Conservation (phyloP, 2,797 vertebrate species). For the Salmo trutta region DNA sequence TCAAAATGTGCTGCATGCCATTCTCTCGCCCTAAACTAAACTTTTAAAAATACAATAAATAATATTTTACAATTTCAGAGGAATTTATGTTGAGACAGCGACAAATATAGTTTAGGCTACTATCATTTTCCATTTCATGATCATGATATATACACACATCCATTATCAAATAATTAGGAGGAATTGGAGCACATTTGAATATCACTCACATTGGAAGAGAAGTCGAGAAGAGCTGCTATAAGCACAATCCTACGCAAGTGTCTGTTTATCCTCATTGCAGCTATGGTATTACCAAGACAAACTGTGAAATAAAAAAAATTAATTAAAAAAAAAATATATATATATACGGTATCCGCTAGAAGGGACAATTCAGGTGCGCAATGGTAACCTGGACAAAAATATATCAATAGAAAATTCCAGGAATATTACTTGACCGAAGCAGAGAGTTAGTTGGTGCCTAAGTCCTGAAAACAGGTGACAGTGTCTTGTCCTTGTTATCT, state of each 20-base stretch:
- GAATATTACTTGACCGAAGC: not conserved
- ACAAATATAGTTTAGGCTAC: not conserved
- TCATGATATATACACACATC: not conserved
- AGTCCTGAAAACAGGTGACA: not conserved
- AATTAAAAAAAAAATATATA: not conserved
- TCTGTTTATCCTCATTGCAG: not conserved
- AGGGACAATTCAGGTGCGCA: not conserved
- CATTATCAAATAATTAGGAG: not conserved
- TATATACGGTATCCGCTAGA: not conserved
- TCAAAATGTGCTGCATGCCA: not conserved
- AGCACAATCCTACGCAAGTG: not conserved
- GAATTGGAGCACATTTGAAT: not conserved
- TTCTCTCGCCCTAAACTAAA: not conserved
- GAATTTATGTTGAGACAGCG: not conserved
- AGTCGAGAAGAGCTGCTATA: not conserved
- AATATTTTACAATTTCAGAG: not conserved
- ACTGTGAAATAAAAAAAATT: not conserved
- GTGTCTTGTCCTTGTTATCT: not conserved
- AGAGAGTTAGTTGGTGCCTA: not conserved
- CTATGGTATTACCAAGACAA: not conserved
- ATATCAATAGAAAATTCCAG: not conserved
- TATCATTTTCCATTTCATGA: not conserved
- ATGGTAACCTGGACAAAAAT: not conserved
- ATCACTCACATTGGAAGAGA: constrained; percentile 9
- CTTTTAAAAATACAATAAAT: not conserved